These are phyloP conservation scores for Catostomus latipinnis DNA, from an alignment of 2,797 vertebrate species.

Conservation along the genomic window DNA sequence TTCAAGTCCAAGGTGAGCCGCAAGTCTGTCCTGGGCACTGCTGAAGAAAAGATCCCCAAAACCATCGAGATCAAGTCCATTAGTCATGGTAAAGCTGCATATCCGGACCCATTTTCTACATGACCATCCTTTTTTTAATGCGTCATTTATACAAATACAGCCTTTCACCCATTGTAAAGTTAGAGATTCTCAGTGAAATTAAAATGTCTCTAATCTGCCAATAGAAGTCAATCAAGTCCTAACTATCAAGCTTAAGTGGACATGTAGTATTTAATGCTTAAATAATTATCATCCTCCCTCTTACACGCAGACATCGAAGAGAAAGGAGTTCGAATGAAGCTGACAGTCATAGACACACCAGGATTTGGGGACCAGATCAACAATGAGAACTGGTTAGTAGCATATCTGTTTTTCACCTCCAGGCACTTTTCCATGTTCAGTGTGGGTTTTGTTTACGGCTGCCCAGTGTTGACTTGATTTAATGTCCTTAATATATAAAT, in stretches of 20 bases:
- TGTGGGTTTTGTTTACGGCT: not conserved
- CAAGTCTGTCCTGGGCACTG: conserved; percentile 87
- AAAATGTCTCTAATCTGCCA: not conserved
- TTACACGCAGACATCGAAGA: conserved; percentile 88
- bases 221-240: not conserved
- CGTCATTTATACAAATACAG: not conserved
- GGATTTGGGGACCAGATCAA: conserved; percentile 99
- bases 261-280: too few species aligned
- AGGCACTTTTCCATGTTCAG: not conserved
- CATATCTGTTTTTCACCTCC: not conserved
- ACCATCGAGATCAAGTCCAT: conserved; percentile 98
- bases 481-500: too few species aligned
- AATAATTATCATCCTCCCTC: not conserved
- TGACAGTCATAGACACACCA: conserved; percentile 96
- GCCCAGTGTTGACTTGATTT: too few species aligned
- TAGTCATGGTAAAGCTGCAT: conserved; percentile 84
- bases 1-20: conserved; percentile 99
- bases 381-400: conserved; percentile 93
- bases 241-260: not conserved
- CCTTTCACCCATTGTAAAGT: not conserved
- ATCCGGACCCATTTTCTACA: not conserved
- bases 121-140: not conserved
- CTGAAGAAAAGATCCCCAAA: conserved; percentile 95
- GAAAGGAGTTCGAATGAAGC: conserved; percentile 97
- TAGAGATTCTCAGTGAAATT: not conserved